These are phyloP conservation scores for Taeniopygia guttata DNA, from an alignment of 2,797 vertebrate genomes.

Conservation along the genomic window DNA sequence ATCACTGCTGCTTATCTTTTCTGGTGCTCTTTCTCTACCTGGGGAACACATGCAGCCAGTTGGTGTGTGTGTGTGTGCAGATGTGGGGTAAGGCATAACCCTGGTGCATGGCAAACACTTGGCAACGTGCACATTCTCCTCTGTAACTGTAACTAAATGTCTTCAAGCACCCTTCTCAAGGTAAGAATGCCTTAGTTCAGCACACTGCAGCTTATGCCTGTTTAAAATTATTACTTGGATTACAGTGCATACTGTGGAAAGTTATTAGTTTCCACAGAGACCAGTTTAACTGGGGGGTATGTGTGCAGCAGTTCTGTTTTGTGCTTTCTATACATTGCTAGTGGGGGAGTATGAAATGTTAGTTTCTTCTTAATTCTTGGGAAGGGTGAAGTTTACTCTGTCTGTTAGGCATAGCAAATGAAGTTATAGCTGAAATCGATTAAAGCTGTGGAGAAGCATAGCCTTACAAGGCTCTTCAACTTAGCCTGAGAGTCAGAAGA, in stretches of 20 bases:
- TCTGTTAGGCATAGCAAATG: conserved; percentile 21
- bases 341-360: conserved; percentile 15
- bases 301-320: conserved; percentile 37
- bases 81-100: conserved; percentile 18
- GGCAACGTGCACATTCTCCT: conserved; percentile 2
- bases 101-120: neutral
- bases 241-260: conserved; percentile 55
- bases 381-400: conserved; percentile 40
- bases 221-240: conserved; percentile 64
- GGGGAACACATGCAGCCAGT: neutral
- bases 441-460: conserved; percentile 21
- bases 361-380: conserved; percentile 13
- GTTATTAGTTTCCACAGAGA: conserved; percentile 65
- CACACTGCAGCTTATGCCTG: conserved; percentile 48
- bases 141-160: conserved; percentile 30
- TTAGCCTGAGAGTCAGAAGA: conserved; percentile 35
- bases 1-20: neutral
- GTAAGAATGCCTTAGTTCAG: conserved; percentile 65
- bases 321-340: neutral
- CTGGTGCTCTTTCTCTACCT: neutral
- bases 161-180: conserved; percentile 23
- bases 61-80: neutral
- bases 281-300: conserved; percentile 49
- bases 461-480: conserved; percentile 55
- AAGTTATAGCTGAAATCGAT: conserved; percentile 45